Evolutionary conservation across 2,113 vertebrate species (phyloP).

Genomic region (Macroglossus sobrinus): DNA sequence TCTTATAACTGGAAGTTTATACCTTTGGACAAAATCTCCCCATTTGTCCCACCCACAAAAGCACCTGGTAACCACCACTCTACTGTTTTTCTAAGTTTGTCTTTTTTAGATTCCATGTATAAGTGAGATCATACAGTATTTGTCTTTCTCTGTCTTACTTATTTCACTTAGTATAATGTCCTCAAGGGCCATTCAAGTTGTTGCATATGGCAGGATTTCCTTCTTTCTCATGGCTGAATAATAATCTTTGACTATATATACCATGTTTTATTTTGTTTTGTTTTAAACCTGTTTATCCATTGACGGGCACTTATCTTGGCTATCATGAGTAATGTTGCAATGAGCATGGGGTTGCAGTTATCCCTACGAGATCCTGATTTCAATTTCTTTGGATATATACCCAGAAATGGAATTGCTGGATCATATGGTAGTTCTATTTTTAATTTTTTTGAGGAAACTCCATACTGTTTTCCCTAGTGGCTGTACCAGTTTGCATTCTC

Average conservation of each 20-base stretch:
- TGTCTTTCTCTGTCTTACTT: neutral
- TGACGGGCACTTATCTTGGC: neutral
- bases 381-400: neutral
- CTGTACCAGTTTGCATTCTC: neutral
- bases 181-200: neutral
- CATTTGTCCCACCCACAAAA: neutral
- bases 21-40: neutral
- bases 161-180: neutral
- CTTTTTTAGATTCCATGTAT: neutral
- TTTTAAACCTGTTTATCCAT: neutral
- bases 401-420: neutral
- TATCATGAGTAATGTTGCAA: neutral
- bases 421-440: neutral
- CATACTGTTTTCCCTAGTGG: neutral
- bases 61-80: neutral
- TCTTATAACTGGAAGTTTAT: neutral
- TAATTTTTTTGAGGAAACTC: neutral
- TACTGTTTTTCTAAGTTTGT: neutral
- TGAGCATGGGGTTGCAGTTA: neutral
- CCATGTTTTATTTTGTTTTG: too few relatives aligned
- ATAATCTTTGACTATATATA: neutral
- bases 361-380: neutral
- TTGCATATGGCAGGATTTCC: neutral
- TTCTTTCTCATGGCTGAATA: neutral
- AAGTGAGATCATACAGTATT: neutral